Evolutionary conservation across 1,140 invertebrate species (phyloP).

Genomic region (Cecropterus lyciades): DNA sequence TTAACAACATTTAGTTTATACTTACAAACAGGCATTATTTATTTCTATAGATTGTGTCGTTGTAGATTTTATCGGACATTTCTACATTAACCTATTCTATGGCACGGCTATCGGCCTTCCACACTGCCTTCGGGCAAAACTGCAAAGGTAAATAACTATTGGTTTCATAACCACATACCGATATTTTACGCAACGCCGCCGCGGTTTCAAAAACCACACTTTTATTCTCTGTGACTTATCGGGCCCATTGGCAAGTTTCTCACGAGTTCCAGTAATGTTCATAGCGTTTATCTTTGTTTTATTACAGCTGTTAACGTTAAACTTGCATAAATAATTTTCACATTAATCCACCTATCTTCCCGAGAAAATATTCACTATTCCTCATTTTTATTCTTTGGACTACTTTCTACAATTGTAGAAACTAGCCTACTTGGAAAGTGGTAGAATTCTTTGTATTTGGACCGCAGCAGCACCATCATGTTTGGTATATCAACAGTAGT

Average conservation of each 20-base stretch:
- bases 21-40: too few relatives aligned
- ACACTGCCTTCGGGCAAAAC: conserved; percentile 12
- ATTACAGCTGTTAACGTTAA: not conserved
- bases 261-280: not conserved
- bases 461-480: too few relatives aligned
- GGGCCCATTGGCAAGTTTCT: conserved; percentile 12
- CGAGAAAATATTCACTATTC: too few relatives aligned
- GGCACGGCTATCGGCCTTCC: conserved; percentile 15
- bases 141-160: conserved; percentile 33
- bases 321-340: not conserved
- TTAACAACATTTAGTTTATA: too few relatives aligned
- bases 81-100: conserved; percentile 10
- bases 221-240: conserved; percentile 18
- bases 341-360: too few relatives aligned
- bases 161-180: conserved; percentile 28
- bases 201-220: conserved; percentile 18
- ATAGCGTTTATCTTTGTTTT: not conserved
- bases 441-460: too few relatives aligned
- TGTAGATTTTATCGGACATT: not conserved
- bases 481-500: too few relatives aligned
- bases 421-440: too few relatives aligned
- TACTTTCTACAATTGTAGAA: too few relatives aligned
- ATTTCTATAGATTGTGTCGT: too few relatives aligned
- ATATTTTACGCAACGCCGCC: conserved; percentile 19
- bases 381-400: too few relatives aligned